These are phyloP conservation scores for Drosophila jambulina DNA, from an alignment of 1,140 invertebrate species.

Conservation along the genomic window DNA sequence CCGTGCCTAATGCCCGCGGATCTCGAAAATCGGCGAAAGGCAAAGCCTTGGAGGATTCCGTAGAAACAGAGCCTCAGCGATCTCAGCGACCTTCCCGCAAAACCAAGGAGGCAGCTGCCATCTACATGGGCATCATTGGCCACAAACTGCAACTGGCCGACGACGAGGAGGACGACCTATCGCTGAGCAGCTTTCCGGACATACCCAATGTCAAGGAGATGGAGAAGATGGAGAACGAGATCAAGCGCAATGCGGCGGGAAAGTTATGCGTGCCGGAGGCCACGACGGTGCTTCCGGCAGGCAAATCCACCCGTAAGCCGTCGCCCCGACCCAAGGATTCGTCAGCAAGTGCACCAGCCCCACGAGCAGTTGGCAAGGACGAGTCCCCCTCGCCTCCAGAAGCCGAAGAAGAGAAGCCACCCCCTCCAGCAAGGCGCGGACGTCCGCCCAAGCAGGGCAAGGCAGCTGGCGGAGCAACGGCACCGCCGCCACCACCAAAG, in stretches of 20 bases:
- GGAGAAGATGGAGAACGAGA: slow-evolving; percentile 88
- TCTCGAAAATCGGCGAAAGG: slow-evolving; percentile 51
- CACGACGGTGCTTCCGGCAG: slow-evolving; percentile 26
- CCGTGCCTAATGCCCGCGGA: slow-evolving; percentile 39
- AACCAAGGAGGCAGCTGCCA: slow-evolving; percentile 91
- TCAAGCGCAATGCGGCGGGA: slow-evolving; percentile 86
- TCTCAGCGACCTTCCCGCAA: slow-evolving; percentile 88
- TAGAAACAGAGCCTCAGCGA: slow-evolving; percentile 43
- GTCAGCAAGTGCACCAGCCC: slow-evolving; percentile 8
- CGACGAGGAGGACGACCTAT: slow-evolving; percentile 88
- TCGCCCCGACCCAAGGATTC: slow-evolving; percentile 29
- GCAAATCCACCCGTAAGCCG: slow-evolving; percentile 37
- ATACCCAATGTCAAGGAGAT: slow-evolving; percentile 88
- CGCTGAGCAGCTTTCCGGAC: slow-evolving; percentile 89
- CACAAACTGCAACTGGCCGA: slow-evolving; percentile 88
- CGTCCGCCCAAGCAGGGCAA: slow-evolving; percentile 72
- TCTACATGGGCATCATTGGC: slow-evolving; percentile 91
- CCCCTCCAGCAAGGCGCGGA: slow-evolving; percentile 55
- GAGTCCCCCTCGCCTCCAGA: slow-evolving; percentile 20
- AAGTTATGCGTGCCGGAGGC: slow-evolving; percentile 45
- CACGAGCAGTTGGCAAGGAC: slow-evolving; percentile 2
- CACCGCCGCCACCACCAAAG: slow-evolving; percentile 29
- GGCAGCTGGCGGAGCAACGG: neutral
- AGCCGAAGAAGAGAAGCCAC: slow-evolving; percentile 37
- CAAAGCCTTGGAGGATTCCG: slow-evolving; percentile 38